These are phyloP conservation scores for Alexandromys fortis DNA, from an alignment of 2,113 vertebrate genomes.

Conservation along the genomic window DNA sequence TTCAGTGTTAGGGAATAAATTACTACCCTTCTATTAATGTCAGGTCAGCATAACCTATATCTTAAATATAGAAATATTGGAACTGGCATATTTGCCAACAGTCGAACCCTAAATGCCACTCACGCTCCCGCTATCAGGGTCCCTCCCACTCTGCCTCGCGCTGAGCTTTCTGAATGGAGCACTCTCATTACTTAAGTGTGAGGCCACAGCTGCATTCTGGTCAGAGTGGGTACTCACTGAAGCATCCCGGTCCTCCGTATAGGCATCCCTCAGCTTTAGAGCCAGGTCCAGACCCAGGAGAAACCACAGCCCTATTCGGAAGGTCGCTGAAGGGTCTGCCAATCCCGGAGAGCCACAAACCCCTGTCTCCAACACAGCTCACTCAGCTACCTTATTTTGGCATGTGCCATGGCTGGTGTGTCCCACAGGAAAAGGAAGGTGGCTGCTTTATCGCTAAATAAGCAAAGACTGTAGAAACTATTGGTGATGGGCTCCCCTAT, in stretches of 20 bases:
- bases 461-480: conserved; percentile 40
- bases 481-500: not conserved
- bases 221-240: not conserved
- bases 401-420: not conserved
- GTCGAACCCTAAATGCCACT: not conserved
- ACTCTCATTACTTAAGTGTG: rapidly evolving
- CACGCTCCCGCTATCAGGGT: not conserved
- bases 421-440: conserved; percentile 25
- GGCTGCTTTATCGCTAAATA: conserved; percentile 59
- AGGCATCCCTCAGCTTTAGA: not conserved
- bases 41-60: rapidly evolving
- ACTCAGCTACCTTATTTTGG: not conserved
- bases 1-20: not conserved
- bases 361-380: not conserved
- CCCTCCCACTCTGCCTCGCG: not conserved
- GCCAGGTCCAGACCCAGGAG: not conserved
- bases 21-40: no score
- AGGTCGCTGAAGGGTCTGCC: not conserved
- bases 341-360: not conserved
- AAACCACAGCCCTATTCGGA: not conserved
- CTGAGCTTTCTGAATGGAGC: no score
- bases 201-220: rapidly evolving
- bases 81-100: rapidly evolving
- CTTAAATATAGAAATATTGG: rapidly evolving
- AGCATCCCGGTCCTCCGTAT: not conserved